These are phyloP conservation scores for Ophonus ardosiacus DNA, from an alignment of 2,888 invertebrate species.

Conservation along the genomic window DNA sequence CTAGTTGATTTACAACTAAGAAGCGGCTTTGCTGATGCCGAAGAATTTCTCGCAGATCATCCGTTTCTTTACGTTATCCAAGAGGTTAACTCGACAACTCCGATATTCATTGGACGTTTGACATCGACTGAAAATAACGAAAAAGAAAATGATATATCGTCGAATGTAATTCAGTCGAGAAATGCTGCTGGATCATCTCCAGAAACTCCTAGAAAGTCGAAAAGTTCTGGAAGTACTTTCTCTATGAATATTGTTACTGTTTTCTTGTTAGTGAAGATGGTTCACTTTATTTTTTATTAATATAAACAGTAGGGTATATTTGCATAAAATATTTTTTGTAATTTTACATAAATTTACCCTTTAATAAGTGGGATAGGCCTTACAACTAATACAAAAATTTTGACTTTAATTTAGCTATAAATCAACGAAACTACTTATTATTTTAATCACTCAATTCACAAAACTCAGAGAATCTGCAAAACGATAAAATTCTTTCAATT, in stretches of 20 bases:
- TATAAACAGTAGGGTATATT: too few relatives aligned
- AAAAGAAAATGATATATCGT: neutral
- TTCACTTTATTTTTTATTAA: slow-evolving; percentile 3
- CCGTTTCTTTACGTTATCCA: neutral
- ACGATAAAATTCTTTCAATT: too few relatives aligned
- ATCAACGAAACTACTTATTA: too few relatives aligned
- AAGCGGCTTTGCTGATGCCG: neutral
- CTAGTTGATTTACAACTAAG: neutral
- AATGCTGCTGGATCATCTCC: neutral
- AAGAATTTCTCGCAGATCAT: slow-evolving; percentile 5
- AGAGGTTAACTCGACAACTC: slow-evolving; percentile 5
- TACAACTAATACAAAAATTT: too few relatives aligned
- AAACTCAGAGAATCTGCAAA: too few relatives aligned
- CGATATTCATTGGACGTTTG: slow-evolving; percentile 33
- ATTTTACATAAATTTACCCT: too few relatives aligned
- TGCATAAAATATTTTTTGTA: too few relatives aligned
- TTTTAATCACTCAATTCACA: too few relatives aligned
- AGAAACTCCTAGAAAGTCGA: neutral
- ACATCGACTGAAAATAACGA: neutral
- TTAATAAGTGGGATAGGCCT: too few relatives aligned
- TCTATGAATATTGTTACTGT: neutral
- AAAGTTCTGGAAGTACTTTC: neutral
- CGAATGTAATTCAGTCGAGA: neutral
- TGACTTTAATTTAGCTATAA: too few relatives aligned
- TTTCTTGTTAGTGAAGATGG: neutral